Conservation (phyloP, 1,140 invertebrate genomes). For the Drosophila orosa region DNA sequence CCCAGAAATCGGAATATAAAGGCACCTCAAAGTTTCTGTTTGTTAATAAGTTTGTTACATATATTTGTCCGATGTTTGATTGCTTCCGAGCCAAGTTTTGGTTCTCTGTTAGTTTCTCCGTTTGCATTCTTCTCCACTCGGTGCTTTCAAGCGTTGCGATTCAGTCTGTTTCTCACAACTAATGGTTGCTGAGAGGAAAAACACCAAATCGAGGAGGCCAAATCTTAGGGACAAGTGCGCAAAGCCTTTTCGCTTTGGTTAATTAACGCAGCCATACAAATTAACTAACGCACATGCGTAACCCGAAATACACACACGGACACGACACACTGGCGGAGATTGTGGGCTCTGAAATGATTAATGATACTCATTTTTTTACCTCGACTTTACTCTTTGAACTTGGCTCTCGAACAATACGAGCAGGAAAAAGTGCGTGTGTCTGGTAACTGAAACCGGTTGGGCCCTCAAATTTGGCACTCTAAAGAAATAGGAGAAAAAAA, state of each 20-base stretch:
- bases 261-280: slow-evolving; percentile 74
- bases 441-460: slow-evolving; percentile 48
- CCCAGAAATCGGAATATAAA: neutral
- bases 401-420: slow-evolving; percentile 12
- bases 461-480: slow-evolving; percentile 40
- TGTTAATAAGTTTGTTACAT: neutral
- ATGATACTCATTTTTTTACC: slow-evolving; percentile 47
- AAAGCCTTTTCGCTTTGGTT: slow-evolving; percentile 52
- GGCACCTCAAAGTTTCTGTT: neutral
- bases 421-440: slow-evolving; percentile 30
- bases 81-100: slow-evolving; percentile 24
- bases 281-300: slow-evolving; percentile 81
- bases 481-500: slow-evolving; percentile 17
- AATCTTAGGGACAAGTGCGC: slow-evolving; percentile 19
- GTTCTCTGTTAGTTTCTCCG: slow-evolving; percentile 33
- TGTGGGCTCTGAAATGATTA: slow-evolving; percentile 58
- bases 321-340: slow-evolving; percentile 8
- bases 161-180: slow-evolving; percentile 52
- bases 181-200: slow-evolving; percentile 23
- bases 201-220: slow-evolving; percentile 29
- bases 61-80: slow-evolving; percentile 16
- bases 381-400: slow-evolving; percentile 21
- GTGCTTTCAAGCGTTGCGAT: slow-evolving; percentile 53
- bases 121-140: slow-evolving; percentile 36
- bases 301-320: slow-evolving; percentile 32